Evolutionary conservation across 2,113 vertebrate genomes (phyloP), one percentile per base, ranked within the genome.

Genomic region (Triplophysa siluroides): DNA sequence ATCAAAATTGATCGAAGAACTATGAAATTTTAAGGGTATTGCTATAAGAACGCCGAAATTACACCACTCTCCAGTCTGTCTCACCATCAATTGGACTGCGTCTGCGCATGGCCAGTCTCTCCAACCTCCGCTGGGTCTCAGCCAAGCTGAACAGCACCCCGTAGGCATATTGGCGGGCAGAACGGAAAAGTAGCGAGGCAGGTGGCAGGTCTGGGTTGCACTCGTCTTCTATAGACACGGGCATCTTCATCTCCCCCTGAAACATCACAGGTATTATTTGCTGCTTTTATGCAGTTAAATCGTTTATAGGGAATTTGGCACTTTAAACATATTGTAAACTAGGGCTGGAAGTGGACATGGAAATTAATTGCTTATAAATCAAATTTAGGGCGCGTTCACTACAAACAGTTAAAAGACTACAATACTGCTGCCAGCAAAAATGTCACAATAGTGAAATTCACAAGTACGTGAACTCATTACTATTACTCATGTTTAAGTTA

Each of bases 161-260:
- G 1, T 97, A 97, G 21, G 94, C 92, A 66, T 96, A 96, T 58
- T 97, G 96, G 76, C 95, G 90, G 45, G 93, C 93, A 62, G 94
- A 92, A 1, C 96, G 93, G 89, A 96, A 97, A 41, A 96, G 93
- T 87, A 96, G 88, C 26, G 93, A 92, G 71, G 95, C 94, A 68
- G 95, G 95, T 29, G 95, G 96, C 71, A 97, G 90, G 81, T 97
- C 96, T 10, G 93, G 90, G 88, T 95, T 96, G 88, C 94, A 94
- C 87, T 96, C 95, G 16, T 97, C 96, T 86, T 97, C 95, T 83
- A 96, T 96, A 90, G 95, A 96, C 60, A 97, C 94, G 1, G 96
- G 95, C 87, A 97, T 95, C 90, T 96, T 97, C 91, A 96, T 95
- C 87, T 97, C 96, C 82, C 95, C 95, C 96, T 97, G 90, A 45